Base-by-base conservation (phyloP, 2,113 vertebrate genomes). In the Spea bombifrons region DNA sequence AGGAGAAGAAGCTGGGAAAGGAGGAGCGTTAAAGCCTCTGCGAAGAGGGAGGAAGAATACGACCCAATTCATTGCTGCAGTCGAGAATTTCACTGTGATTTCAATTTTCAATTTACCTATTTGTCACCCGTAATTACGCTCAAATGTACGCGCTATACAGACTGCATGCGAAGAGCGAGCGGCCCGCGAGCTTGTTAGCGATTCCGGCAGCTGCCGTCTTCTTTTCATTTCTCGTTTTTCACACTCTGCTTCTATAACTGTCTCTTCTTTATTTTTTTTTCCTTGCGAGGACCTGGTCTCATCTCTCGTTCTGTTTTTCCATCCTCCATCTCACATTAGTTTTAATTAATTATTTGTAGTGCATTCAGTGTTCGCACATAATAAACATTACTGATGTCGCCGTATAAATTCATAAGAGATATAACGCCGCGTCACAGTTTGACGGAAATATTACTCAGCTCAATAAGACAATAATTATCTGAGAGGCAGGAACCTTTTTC, bases 91-190 rank as follows among this genome's bases (percentile, higher is more conserved):
- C 61, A 73, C 61, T 73, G 73, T 79, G 69, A 73, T 80, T 80
- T 66, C 12, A 66, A 46, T 80, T 80, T 80, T 73, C 77, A 73
- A 73, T 80, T 73, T 80, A 73, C 47, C 77, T 67, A 73, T 80
- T 80, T 80, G 77, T 80, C 70, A 66, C 71, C 77, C 45, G n/a
- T 80, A 67, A 80, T 80, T 73, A 73, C 63, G 48, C 77, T 73
- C 61, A 72, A 52, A 67, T 48, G 64, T 72, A n/a, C 52, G 49
- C 70, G 30, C 30, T 30, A 30, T 30, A 30, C 30, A 30, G 30
- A 73, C 77, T 47, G 13, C 53, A 80, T 73, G 63, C 63, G 59
- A 53, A 47, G 49, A 66, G 45, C 8, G 47, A 45, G 61, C 30
- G 44, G 44, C 76, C 43, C 9, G 15, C 59, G 17, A 71, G 76